Evolutionary conservation across 2,797 vertebrate species (phyloP), one percentile per base, ranked within the genome.

Genomic region (Botia almorhae): DNA sequence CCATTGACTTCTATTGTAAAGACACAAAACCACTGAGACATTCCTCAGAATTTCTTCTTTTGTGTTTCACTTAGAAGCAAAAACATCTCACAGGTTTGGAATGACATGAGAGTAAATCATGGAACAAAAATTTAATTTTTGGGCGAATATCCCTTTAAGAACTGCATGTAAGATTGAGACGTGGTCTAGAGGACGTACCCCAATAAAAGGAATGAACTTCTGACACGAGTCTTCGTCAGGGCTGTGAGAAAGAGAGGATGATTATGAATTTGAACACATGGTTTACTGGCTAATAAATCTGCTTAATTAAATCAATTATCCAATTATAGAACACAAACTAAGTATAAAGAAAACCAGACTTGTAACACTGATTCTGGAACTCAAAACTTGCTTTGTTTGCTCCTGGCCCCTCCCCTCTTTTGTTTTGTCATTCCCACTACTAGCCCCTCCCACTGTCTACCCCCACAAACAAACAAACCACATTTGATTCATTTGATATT

Each of bases 191-290:
- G 2, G 1, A 95, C 96, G 94, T 91, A 98, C 98, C 89, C 97
- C 97, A 0, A 99, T 95, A 73, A 99, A 99, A 43, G 98, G 98
- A 89, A 98, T 99, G 92, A 99, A 99, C 85, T 98, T 98, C 93
- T 99, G 98, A 7, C 97, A 97, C 0, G 98, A 98, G 86, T 99
- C 97, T 91, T 98, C 97, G 0, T 98, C 96, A 1, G 96, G 96
- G 92, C 98, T 99, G 90, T 76, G 74, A 60, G 23, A 63, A 26
- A 80, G 23, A 29, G 29, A 61, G 19, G 33, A 36, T 46, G 56
- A 14, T 46, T 74, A 7, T 64, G 7, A 29, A 29, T 29, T 29
- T 29, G 29, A 29, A 53, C 26, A 53, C 14, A 61, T n/a, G 5
- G 67, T n/a, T 36, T 36, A 78, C 13, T 8, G 17, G 69, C 26